These are phyloP conservation scores for Clarias batrachus DNA, from an alignment of 2,113 vertebrate genomes.

Conservation along the genomic window DNA sequence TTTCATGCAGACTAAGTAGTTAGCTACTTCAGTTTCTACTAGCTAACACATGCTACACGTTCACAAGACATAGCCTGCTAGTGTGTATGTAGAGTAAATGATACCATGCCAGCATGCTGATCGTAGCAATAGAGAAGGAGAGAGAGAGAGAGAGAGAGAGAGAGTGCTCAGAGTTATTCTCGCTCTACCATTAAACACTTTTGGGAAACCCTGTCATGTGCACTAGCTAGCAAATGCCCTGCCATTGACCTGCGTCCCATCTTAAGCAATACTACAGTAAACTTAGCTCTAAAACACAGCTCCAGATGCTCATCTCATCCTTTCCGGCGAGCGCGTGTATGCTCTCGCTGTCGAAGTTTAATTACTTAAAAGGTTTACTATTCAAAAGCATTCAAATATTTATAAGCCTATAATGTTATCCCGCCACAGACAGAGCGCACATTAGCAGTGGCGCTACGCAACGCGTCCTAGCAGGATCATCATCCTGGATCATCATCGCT, in stretches of 20 bases:
- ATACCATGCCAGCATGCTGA: neutral
- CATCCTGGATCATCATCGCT: neutral
- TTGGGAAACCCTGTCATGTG: neutral
- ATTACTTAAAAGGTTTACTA: conserved; percentile 23
- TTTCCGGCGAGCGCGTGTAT: neutral
- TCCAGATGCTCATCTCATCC: neutral
- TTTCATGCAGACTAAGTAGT: neutral
- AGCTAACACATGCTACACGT: neutral
- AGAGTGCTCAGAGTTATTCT: neutral
- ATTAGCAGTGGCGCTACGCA: neutral
- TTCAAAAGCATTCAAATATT: conserved; percentile 15
- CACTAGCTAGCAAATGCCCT: neutral
- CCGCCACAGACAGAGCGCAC: neutral
- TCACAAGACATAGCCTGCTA: no score
- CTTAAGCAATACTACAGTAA: neutral
- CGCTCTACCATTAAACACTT: neutral
- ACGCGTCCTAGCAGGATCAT: no score
- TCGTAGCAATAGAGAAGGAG: neutral
- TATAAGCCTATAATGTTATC: neutral
- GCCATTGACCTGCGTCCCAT: neutral
- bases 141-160: neutral
- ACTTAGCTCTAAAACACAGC: neutral
- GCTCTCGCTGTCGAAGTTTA: neutral
- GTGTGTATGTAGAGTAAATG: no score
- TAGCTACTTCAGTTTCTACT: neutral